Percentiles rank a stretch among this genome's conserved stretches.
These are phyloP conservation scores for Porites divaricata DNA, from an alignment of 92 coral and sea anemone species.

Conservation along the genomic window DNA sequence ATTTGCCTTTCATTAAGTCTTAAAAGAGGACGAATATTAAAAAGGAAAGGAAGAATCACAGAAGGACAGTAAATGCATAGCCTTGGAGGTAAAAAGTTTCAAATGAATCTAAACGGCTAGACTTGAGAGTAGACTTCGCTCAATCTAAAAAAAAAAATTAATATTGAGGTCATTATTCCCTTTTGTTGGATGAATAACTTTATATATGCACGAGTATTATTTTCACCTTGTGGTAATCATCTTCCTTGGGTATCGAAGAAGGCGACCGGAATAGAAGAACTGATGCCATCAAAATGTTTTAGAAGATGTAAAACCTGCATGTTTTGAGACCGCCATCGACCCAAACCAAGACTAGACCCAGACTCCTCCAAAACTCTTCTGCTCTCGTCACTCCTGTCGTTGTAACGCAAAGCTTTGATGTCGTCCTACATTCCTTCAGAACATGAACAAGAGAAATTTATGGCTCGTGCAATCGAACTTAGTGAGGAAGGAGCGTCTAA, in stretches of 20 bases:
- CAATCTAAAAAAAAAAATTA: no score
- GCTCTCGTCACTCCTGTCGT: no score
- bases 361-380: neutral
- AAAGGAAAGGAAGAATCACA: no score
- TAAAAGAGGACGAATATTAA: no score
- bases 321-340: neutral
- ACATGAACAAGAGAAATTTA: slow-evolving; percentile 22
- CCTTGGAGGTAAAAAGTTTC: no score
- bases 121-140: no score
- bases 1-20: no score
- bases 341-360: neutral
- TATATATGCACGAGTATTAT: neutral
- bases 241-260: slow-evolving; percentile 41
- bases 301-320: neutral
- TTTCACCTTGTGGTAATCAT: slow-evolving; percentile 75
- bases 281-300: neutral
- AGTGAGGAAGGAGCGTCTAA: slow-evolving; percentile 21
- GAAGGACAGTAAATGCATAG: no score
- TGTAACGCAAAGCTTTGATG: neutral
- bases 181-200: neutral
- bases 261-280: slow-evolving; percentile 72
- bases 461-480: slow-evolving; percentile 45
- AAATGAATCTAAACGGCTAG: no score
- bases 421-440: neutral
- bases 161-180: no score